These are phyloP conservation scores for Acyrthosiphon pisum DNA, from an alignment of 1,140 invertebrate species.

Conservation along the genomic window DNA sequence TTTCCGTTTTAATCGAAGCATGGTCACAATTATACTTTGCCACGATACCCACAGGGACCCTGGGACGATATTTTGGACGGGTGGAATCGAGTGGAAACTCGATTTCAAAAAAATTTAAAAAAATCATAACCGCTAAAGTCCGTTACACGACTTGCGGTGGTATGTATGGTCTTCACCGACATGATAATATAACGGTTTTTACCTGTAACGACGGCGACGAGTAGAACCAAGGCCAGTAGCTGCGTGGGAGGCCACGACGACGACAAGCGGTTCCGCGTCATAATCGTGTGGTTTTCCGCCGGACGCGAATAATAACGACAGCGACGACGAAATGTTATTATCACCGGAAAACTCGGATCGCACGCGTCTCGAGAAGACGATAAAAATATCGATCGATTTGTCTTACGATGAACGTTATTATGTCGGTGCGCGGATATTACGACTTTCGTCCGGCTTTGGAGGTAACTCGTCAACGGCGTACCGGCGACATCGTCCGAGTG, in stretches of 20 bases:
- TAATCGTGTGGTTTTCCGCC: not conserved
- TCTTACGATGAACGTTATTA: too few species aligned
- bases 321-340: not conserved
- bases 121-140: not conserved
- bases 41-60: not conserved
- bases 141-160: not conserved
- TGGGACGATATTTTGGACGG: not conserved
- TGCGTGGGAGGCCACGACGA: not conserved
- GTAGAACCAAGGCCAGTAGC: not conserved
- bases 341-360: not conserved
- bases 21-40: too few species aligned
- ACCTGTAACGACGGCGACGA: conserved; percentile 10
- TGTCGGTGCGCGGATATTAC: too few species aligned
- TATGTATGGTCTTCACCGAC: not conserved
- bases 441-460: not conserved
- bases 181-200: not conserved
- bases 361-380: not conserved
- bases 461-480: not conserved
- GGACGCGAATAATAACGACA: not conserved
- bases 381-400: not conserved
- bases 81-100: not conserved
- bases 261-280: not conserved
- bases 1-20: not conserved
- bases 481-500: not conserved
- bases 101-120: not conserved